Percentiles rank a stretch among this genome's conserved stretches.
phyloP scores from a whole-genome alignment of 2,888 invertebrate species.

The Xiphydria camelus region DNA sequence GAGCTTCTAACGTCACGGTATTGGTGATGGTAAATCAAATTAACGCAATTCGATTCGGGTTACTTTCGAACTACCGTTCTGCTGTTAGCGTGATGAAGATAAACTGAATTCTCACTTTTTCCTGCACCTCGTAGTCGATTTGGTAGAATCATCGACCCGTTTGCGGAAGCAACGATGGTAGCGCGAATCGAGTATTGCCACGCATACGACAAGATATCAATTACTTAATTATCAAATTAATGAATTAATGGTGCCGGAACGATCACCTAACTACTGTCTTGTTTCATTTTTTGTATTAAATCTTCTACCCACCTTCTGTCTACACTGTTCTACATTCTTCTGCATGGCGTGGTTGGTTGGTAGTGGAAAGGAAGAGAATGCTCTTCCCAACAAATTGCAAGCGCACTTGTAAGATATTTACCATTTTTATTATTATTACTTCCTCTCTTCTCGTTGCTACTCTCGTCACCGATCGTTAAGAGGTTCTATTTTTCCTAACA shows the following conservation, averaged over 20 bases:
- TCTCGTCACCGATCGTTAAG: too few species aligned
- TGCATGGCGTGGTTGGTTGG: constrained; percentile 64
- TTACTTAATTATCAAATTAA: constrained; percentile 27
- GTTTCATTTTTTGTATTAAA: constrained; percentile 57
- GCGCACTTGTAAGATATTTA: constrained; percentile 67
- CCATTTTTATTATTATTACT: constrained; percentile 50
- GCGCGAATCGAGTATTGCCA: constrained; percentile 38
- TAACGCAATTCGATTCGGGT: constrained; percentile 42
- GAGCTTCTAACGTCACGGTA: too few species aligned
- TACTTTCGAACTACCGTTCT: constrained; percentile 19
- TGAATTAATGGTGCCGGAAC: constrained; percentile 47
- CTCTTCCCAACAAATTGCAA: constrained; percentile 69
- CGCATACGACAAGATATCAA: constrained; percentile 27
- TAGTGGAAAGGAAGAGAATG: constrained; percentile 71
- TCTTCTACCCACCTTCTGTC: constrained; percentile 58
- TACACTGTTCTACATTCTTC: constrained; percentile 61
- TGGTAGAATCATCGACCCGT: too few species aligned
- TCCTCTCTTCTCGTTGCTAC: neutral
- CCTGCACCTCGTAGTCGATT: too few species aligned
- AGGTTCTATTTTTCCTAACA: neutral
- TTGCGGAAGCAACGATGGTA: too few species aligned
- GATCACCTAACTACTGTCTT: constrained; percentile 56
- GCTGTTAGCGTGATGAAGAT: too few species aligned
- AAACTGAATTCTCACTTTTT: too few species aligned
- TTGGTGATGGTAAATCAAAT: constrained; percentile 42